phyloP scores from a whole-genome alignment of 1,140 invertebrate genomes.

The Drosophila parabipectinata region DNA sequence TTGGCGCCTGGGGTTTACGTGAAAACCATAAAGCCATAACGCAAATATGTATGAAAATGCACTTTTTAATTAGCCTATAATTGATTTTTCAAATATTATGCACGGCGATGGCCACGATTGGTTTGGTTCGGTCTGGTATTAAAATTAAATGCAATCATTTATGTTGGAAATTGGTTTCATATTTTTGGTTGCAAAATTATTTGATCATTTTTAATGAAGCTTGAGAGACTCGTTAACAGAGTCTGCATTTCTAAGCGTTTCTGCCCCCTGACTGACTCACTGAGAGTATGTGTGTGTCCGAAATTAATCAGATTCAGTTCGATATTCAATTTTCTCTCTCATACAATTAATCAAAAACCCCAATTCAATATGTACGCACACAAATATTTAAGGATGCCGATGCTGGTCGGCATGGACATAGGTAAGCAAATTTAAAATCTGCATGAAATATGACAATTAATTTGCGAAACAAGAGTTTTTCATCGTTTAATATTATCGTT shows the following conservation, averaged over 20 bases:
- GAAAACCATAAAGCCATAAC: conserved; percentile 27
- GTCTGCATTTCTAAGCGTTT: conserved; percentile 26
- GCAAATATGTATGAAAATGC: conserved; percentile 23
- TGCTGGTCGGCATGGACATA: not conserved
- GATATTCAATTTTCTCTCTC: conserved; percentile 40
- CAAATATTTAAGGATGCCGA: conserved; percentile 1
- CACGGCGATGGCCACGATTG: conserved; percentile 5
- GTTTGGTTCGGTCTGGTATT: conserved; percentile 3
- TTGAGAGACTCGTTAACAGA: conserved; percentile 1
- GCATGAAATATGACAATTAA: conserved; percentile 56
- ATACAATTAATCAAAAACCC: conserved; percentile 42
- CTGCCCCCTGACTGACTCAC: not conserved
- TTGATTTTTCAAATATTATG: conserved; percentile 15
- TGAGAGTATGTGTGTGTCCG: conserved; percentile 2
- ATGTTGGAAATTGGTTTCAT: conserved; percentile 15
- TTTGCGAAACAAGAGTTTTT: conserved; percentile 41
- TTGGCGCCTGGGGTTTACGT: conserved; percentile 6
- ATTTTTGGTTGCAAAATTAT: conserved; percentile 2
- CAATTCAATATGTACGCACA: conserved; percentile 21
- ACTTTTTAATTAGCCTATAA: conserved; percentile 47
- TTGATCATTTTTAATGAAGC: conserved; percentile 13
- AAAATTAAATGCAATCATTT: conserved; percentile 10
- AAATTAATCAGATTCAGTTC: conserved; percentile 52
- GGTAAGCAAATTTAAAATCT: conserved; percentile 50
- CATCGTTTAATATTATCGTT: conserved; percentile 49